These are phyloP conservation scores for Vombatus ursinus DNA, from an alignment of 2,113 vertebrate genomes.

Conservation along the genomic window DNA sequence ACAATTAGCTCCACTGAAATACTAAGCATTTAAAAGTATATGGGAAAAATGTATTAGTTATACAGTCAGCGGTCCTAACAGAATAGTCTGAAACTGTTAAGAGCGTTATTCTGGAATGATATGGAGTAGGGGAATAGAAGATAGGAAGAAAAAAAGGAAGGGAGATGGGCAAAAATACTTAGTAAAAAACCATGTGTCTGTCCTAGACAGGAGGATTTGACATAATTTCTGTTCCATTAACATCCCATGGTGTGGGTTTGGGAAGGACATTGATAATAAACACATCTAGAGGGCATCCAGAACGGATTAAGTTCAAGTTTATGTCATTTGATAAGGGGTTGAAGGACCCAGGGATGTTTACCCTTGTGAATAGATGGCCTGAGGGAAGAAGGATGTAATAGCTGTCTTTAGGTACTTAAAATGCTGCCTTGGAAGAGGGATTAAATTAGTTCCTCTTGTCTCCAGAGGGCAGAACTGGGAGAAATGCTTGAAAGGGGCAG, in stretches of 20 bases:
- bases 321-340: neutral
- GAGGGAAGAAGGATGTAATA: neutral
- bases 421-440: neutral
- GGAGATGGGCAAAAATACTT: neutral
- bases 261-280: neutral
- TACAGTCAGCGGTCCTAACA: neutral
- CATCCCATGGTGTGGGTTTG: neutral
- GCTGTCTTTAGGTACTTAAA: neutral
- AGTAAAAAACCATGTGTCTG: neutral
- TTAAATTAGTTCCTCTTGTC: neutral
- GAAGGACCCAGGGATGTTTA: neutral
- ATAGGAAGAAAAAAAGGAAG: neutral
- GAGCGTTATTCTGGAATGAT: neutral
- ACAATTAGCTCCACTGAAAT: slow-evolving; percentile 7
- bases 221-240: slow-evolving; percentile 1
- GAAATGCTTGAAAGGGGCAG: neutral
- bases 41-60: neutral
- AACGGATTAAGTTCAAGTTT: neutral
- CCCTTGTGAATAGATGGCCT: neutral
- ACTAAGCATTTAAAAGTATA: neutral
- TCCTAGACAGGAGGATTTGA: neutral
- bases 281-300: neutral
- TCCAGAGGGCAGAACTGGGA: neutral
- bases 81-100: neutral
- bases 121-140: neutral